These are phyloP conservation scores for Lacerta bilineata DNA, from an alignment of 2,797 vertebrate species.

Conservation along the genomic window DNA sequence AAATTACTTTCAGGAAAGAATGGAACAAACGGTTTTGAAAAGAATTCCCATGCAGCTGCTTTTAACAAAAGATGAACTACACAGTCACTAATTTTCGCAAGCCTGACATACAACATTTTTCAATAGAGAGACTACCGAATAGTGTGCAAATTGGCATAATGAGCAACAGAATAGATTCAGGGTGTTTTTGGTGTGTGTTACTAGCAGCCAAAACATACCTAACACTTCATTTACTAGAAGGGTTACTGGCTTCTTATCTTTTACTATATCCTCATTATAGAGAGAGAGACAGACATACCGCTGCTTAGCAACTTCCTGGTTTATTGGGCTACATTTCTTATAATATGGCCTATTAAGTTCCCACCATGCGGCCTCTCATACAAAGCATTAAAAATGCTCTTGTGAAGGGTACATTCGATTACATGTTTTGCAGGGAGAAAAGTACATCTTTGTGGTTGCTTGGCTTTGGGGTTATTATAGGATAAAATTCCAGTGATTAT, in stretches of 20 bases:
- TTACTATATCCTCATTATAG: conserved; percentile 58
- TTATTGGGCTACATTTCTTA: conserved; percentile 57
- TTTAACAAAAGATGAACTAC: not conserved
- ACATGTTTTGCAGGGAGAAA: conserved; percentile 57
- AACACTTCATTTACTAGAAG: conserved; percentile 44
- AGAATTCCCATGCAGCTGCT: not conserved
- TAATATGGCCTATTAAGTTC: conserved; percentile 63
- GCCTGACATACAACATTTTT: not conserved
- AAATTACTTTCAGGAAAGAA: not conserved
- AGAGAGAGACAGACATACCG: conserved; percentile 37
- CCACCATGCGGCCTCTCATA: conserved; percentile 49
- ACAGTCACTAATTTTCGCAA: not conserved
- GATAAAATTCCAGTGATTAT: conserved; percentile 60
- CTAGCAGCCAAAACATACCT: not conserved
- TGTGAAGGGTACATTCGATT: conserved; percentile 67
- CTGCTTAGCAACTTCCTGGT: conserved; percentile 46
- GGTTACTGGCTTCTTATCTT: conserved; percentile 38
- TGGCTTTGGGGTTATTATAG: conserved; percentile 61
- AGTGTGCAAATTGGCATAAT: conserved; percentile 18
- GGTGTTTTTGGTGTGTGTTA: not conserved
- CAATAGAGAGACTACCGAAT: not conserved
- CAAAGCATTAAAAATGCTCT: conserved; percentile 57
- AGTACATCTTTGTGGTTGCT: conserved; percentile 57
- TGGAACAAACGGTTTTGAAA: not conserved
- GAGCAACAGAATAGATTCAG: not conserved